A percentile compares a stretch with the other conserved stretches of the same genome.
These are phyloP conservation scores for Hololepta plana DNA, from an alignment of 2,888 invertebrate species.

Conservation along the genomic window DNA sequence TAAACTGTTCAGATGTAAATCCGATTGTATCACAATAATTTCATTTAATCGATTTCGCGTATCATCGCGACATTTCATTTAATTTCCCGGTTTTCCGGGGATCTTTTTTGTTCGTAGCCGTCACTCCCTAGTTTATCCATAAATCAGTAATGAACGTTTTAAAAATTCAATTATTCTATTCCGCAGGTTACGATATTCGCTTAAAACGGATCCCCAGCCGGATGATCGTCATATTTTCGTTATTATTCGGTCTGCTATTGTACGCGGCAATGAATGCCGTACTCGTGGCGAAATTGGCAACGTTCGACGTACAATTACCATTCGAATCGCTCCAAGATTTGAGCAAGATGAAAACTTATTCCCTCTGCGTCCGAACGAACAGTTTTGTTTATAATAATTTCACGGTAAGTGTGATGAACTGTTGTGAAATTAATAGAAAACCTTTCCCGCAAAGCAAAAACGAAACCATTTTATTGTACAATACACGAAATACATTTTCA, in stretches of 20 bases:
- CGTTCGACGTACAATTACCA: constrained; percentile 20
- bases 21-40: too few relatives aligned
- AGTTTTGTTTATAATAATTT: constrained; percentile 25
- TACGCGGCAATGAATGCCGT: constrained; percentile 21
- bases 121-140: background rate
- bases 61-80: too few relatives aligned
- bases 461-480: too few relatives aligned
- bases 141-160: background rate
- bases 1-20: too few relatives aligned
- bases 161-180: constrained; percentile 1
- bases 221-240: constrained; percentile 17
- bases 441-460: too few relatives aligned
- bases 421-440: too few relatives aligned
- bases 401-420: constrained; percentile 16
- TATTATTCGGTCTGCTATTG: constrained; percentile 20
- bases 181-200: constrained; percentile 20
- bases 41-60: too few relatives aligned
- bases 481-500: too few relatives aligned
- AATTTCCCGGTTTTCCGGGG: too few relatives aligned
- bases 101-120: too few relatives aligned
- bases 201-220: constrained; percentile 17
- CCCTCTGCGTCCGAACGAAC: constrained; percentile 25
- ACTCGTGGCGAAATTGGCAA: constrained; percentile 26
- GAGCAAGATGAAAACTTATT: constrained; percentile 17
- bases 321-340: constrained; percentile 24